Evolutionary conservation across 2,888 invertebrate genomes (phyloP).

Genomic region (Gymnocheta viridis): DNA sequence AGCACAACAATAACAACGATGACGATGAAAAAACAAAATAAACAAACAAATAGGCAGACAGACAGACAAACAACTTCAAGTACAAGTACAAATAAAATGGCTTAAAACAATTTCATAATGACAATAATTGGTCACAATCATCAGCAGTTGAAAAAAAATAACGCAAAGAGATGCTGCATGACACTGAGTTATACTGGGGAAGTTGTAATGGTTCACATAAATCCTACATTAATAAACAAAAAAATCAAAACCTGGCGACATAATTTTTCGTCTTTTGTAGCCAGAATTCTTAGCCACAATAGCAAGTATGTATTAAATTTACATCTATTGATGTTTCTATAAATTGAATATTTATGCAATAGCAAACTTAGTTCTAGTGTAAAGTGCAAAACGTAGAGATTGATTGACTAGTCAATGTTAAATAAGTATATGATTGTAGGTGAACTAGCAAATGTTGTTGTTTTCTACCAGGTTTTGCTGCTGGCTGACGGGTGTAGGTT

Average conservation of each 20-base stretch:
- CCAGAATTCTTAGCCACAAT: too few species aligned
- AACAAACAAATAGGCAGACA: neutral
- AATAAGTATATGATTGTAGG: conserved; percentile 36
- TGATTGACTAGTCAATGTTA: neutral
- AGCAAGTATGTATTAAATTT: too few species aligned
- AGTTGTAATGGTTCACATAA: neutral
- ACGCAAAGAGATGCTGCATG: neutral
- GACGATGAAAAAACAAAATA: neutral
- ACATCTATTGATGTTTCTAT: too few species aligned
- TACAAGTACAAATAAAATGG: conserved; percentile 54
- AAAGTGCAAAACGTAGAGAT: neutral
- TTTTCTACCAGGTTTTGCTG: neutral
- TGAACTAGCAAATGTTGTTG: conserved; percentile 36
- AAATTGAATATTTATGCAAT: neutral
- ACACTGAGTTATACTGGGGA: neutral
- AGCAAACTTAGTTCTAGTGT: neutral
- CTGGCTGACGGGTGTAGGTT: neutral
- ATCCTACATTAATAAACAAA: neutral
- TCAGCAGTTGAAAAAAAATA: neutral
- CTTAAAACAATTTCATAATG: conserved; percentile 59
- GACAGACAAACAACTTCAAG: conserved; percentile 35
- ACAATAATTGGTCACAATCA: conserved; percentile 61
- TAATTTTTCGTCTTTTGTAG: too few species aligned
- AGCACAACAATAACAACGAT: neutral
- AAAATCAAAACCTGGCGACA: neutral